A percentile compares a stretch with the other conserved stretches of the same genome.
phyloP scores from a whole-genome alignment of 2,888 invertebrate genomes.

The Lasioglossum figueresi region DNA sequence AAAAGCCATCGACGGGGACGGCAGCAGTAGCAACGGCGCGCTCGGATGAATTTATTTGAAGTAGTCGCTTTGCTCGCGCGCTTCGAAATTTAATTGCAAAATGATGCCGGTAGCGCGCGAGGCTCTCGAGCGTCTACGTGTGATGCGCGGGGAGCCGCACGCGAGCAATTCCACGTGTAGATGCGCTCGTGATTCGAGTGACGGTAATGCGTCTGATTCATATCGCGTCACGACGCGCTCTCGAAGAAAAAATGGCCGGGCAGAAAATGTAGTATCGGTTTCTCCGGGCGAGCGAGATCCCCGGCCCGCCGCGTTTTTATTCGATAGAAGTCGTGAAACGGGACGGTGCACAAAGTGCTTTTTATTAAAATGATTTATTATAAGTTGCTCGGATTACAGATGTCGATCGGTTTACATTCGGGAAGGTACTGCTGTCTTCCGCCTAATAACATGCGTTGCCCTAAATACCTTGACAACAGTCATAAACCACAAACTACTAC shows the following conservation, averaged over 20 bases:
- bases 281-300: slow-evolving; percentile 45
- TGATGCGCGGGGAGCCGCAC: background rate
- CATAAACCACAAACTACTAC: no score
- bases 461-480: no score
- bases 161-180: background rate
- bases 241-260: slow-evolving; percentile 37
- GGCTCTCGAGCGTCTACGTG: background rate
- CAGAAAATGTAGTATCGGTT: slow-evolving; percentile 62
- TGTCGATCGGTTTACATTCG: no score
- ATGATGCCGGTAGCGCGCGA: background rate
- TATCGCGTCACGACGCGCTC: slow-evolving; percentile 30
- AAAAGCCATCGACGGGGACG: background rate
- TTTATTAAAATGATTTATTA: no score
- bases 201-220: slow-evolving; percentile 57
- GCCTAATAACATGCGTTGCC: no score
- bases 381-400: no score
- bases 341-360: background rate
- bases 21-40: background rate
- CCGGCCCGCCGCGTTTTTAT: background rate
- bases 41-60: slow-evolving; percentile 4
- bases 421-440: no score
- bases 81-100: slow-evolving; percentile 21
- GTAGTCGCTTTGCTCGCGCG: background rate
- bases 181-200: slow-evolving; percentile 51
- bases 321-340: background rate